These are phyloP conservation scores for Ornithoptera priamus DNA, from an alignment of 2,888 invertebrate species.

Conservation along the genomic window DNA sequence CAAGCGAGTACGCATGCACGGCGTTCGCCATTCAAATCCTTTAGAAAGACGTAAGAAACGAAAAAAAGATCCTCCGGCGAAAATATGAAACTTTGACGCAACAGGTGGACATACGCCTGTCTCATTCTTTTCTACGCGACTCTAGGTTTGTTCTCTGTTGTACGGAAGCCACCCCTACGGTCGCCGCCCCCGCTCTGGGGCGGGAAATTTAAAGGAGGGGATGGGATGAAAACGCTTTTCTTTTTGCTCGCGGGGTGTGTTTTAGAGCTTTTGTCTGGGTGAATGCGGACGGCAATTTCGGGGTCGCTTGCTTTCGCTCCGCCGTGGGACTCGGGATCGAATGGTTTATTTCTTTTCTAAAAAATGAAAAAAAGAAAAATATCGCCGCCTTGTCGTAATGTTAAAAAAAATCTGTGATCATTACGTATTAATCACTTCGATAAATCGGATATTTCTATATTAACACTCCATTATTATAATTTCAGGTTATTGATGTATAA, in stretches of 20 bases:
- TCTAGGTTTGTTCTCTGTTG: constrained; percentile 73
- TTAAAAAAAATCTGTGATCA: constrained; percentile 22
- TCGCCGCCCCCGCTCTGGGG: constrained; percentile 74
- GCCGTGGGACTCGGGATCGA: constrained; percentile 69
- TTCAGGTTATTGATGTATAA: too few relatives aligned
- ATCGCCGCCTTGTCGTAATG: constrained; percentile 39
- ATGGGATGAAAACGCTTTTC: constrained; percentile 76
- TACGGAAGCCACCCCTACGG: constrained; percentile 75
- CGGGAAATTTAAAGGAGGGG: constrained; percentile 78
- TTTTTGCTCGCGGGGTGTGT: constrained; percentile 76
- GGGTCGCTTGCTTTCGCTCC: constrained; percentile 71
- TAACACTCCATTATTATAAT: background rate
- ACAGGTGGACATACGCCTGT: constrained; percentile 76
- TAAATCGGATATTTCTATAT: background rate
- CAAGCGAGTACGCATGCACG: constrained; percentile 66
- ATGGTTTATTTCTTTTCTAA: constrained; percentile 51
- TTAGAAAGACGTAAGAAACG: constrained; percentile 66
- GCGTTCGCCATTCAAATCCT: constrained; percentile 67
- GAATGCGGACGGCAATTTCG: constrained; percentile 78
- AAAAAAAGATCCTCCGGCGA: constrained; percentile 70
- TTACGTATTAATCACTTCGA: constrained; percentile 18
- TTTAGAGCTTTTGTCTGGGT: constrained; percentile 79
- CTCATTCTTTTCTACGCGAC: constrained; percentile 77
- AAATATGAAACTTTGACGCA: constrained; percentile 74
- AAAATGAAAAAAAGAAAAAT: constrained; percentile 33